Percentiles rank a stretch among this genome's conserved stretches.
phyloP scores from a whole-genome alignment of 2,888 invertebrate species.

The Troglohyphantes excavatus region DNA sequence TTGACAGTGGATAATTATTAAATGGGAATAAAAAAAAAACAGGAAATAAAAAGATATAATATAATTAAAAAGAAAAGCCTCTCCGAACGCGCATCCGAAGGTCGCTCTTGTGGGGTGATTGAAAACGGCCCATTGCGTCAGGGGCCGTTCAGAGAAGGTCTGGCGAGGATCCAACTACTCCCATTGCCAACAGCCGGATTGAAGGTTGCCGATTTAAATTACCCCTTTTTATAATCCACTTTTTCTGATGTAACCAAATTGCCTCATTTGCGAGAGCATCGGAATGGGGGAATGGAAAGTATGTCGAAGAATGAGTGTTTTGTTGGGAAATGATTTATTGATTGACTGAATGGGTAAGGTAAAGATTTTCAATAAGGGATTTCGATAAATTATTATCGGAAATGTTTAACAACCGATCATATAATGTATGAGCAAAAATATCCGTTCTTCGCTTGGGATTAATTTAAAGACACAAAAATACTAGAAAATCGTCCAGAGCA shows the following conservation, averaged over 20 bases:
- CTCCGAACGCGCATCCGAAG: not conserved
- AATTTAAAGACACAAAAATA: too few species aligned
- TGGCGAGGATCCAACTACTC: conserved; percentile 50
- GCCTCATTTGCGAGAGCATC: too few species aligned
- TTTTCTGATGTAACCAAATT: conserved; percentile 43
- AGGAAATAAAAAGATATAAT: conserved; percentile 59
- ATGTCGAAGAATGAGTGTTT: too few species aligned
- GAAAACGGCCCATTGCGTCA: conserved; percentile 42
- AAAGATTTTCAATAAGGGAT: too few species aligned
- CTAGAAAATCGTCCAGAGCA: too few species aligned
- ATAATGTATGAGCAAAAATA: too few species aligned
- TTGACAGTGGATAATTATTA: conserved; percentile 59
- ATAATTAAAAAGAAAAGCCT: conserved; percentile 27
- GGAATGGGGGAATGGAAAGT: too few species aligned
- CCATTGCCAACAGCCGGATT: conserved; percentile 45
- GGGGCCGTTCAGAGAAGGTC: conserved; percentile 27
- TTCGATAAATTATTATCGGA: too few species aligned
- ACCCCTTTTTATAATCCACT: conserved; percentile 52
- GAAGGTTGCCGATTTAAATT: conserved; percentile 67
- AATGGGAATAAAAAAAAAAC: conserved; percentile 50
- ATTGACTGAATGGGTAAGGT: too few species aligned
- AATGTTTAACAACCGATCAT: too few species aligned
- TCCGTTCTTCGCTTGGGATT: too few species aligned
- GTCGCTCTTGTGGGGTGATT: conserved; percentile 33
- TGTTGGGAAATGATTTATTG: too few species aligned